A percentile compares a stretch with the other conserved stretches of the same genome.
Evolutionary conservation across 1,140 invertebrate genomes (phyloP).

Genomic region (Lamellibrachia luymesi): DNA sequence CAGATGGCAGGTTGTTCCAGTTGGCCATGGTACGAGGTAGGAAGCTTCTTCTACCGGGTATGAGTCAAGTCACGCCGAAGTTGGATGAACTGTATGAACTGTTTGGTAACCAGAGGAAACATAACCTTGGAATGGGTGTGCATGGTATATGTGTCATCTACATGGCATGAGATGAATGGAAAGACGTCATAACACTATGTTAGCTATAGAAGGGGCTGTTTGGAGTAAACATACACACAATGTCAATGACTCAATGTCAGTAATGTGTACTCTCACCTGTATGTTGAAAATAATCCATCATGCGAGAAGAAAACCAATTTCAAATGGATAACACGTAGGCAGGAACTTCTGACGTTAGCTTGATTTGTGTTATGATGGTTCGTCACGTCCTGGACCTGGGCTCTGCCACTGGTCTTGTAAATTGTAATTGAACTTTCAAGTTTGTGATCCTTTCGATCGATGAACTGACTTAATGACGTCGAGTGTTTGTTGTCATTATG

Average conservation of each 20-base stretch:
- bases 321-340: not conserved
- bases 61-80: no score
- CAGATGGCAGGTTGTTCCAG: no score
- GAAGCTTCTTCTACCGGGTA: no score
- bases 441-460: not conserved
- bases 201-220: no score
- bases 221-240: no score
- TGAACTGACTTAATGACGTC: not conserved
- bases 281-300: not conserved
- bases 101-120: no score
- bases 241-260: not conserved
- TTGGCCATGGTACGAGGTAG: no score
- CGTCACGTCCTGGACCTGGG: not conserved
- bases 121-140: no score
- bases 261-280: not conserved
- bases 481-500: slow-evolving; percentile 1
- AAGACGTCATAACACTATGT: no score
- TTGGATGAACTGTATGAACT: no score
- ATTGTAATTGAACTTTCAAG: not conserved
- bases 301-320: not conserved
- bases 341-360: not conserved
- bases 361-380: not conserved
- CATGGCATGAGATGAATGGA: no score
- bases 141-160: no score
- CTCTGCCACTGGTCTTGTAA: not conserved